Base-by-base conservation (phyloP, 2,113 vertebrate species). In the Tylochromis polylepis region DNA sequence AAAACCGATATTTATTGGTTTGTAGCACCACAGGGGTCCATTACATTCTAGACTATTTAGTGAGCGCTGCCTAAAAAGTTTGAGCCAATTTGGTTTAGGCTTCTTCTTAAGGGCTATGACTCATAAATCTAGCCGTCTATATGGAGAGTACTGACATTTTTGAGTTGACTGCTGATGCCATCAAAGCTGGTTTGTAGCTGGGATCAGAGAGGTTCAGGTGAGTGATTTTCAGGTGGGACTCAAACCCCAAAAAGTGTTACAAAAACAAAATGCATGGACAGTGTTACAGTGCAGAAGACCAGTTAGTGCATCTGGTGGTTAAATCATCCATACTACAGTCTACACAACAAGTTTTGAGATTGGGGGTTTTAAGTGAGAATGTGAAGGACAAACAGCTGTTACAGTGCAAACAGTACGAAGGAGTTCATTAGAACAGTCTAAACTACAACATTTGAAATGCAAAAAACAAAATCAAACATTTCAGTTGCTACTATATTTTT, bases 201-300 rank as follows among this genome's bases (percentile, higher is more conserved):
- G 3, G 34, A 65, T 75, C 67, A 62, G 12, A 53, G 16, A 82
- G 78, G 83, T 86, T 92, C 89, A 92, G 87, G 79, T 72, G 1
- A 87, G 89, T 70, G 84, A 91, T 72, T 84, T 41, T 89, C 15
- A 11, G 2, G 8, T 84, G 81, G 1, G 14, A 46, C 12, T 65
- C 18, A 36, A 58, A 14, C 43, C 24, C 29, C 53, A 38, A 43
- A 56, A 27, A 46, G 15, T 67, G 16, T 36, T 29, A 82, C 12
- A 82, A 6, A 79, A 60, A 79, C 18, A 77, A 34, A 89, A 81
- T 70, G 53, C 65, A 80, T 31, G 24, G 16, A 62, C 49, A 70
- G 79, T 12, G 36, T 70, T 70, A 89, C 58, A 90, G 88, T 86
- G 79, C 31, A 82, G 53, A 60, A 41, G 4, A 72, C 31, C 5